These are phyloP conservation scores for Geotrupes spiniger DNA, from an alignment of 2,888 invertebrate genomes.

Conservation along the genomic window DNA sequence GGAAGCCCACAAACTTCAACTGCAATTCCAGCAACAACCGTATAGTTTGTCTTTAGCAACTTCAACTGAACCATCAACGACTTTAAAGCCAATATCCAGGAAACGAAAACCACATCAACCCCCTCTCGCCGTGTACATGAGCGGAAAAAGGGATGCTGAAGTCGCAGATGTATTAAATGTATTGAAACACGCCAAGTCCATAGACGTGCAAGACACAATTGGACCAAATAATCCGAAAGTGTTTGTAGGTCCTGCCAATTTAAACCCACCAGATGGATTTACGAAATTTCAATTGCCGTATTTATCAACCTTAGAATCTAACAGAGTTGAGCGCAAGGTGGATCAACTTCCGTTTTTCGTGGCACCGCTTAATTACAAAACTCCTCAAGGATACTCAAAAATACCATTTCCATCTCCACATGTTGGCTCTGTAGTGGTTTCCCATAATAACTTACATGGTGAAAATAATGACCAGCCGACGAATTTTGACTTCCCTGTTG, in stretches of 20 bases:
- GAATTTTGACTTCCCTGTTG: neutral
- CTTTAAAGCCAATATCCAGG: conserved; percentile 49
- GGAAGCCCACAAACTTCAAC: conserved; percentile 45
- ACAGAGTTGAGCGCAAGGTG: conserved; percentile 67
- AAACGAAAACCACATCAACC: conserved; percentile 79
- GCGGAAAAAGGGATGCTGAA: conserved; percentile 57
- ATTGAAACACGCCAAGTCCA: conserved; percentile 67
- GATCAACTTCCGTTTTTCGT: conserved; percentile 80
- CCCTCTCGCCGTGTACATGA: conserved; percentile 77
- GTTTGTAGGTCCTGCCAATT: conserved; percentile 77
- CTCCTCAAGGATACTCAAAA: conserved; percentile 81
- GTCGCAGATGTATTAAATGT: conserved; percentile 69
- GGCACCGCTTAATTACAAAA: conserved; percentile 78
- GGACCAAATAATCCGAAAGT: conserved; percentile 69
- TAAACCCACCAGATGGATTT: conserved; percentile 69
- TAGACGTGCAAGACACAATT: conserved; percentile 74
- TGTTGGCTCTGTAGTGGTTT: conserved; percentile 79
- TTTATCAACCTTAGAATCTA: conserved; percentile 68
- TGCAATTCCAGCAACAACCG: conserved; percentile 27
- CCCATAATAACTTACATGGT: conserved; percentile 4
- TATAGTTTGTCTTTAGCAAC: conserved; percentile 31
- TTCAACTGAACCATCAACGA: conserved; percentile 49
- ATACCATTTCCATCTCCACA: conserved; percentile 84
- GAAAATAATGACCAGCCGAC: too few species aligned
- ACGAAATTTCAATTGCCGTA: conserved; percentile 82